Evolutionary conservation across 2,888 invertebrate genomes (phyloP).

Genomic region (Heliconius ethilla): DNA sequence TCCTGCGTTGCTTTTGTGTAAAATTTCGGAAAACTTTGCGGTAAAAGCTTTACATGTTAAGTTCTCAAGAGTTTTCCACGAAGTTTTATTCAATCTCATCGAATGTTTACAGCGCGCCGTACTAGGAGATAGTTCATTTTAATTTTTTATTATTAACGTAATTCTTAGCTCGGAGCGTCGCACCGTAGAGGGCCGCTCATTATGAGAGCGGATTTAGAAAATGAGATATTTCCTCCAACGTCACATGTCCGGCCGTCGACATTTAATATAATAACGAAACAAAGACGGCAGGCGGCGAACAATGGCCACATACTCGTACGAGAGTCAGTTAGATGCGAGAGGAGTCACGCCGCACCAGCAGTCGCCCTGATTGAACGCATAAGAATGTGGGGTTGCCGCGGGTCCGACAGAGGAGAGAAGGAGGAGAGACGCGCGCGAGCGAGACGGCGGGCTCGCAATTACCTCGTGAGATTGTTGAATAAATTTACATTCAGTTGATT

Average conservation of each 20-base stretch:
- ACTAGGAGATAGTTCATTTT: neutral
- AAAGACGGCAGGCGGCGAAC: constrained; percentile 65
- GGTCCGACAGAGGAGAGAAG: constrained; percentile 53
- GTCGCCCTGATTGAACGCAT: constrained; percentile 79
- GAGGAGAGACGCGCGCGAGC: constrained; percentile 51
- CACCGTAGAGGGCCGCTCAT: constrained; percentile 16
- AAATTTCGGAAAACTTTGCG: constrained; percentile 22
- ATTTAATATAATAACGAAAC: constrained; percentile 69
- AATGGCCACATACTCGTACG: constrained; percentile 49
- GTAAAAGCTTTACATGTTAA: constrained; percentile 8
- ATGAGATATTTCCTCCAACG: constrained; percentile 45
- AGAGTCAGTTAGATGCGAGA: constrained; percentile 51
- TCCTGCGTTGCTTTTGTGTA: constrained; percentile 6
- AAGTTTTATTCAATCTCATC: constrained; percentile 16
- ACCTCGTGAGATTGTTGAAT: constrained; percentile 82
- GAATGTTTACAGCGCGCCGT: neutral
- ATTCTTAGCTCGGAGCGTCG: neutral
- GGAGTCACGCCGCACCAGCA: constrained; percentile 57
- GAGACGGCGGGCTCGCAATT: constrained; percentile 73
- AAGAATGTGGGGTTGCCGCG: constrained; percentile 72
- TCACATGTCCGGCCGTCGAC: constrained; percentile 48
- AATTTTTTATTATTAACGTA: constrained; percentile 2
- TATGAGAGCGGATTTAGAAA: constrained; percentile 41
- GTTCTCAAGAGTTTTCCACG: neutral
- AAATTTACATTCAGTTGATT: constrained; percentile 82